These are phyloP conservation scores for Hypena proboscidalis DNA, from an alignment of 2,888 invertebrate species.

Conservation along the genomic window DNA sequence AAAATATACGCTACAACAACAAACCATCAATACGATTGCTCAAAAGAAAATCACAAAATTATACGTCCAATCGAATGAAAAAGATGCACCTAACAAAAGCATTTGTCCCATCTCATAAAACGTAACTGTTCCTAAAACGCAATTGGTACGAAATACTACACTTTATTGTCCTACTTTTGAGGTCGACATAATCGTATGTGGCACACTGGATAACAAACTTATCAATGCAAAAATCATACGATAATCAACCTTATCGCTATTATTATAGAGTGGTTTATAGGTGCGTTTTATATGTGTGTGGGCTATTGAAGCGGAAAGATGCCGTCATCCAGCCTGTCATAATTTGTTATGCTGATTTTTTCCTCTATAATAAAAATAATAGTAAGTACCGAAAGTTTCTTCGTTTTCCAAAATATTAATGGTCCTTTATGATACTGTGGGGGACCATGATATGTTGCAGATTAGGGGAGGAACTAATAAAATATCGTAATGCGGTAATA, in stretches of 20 bases:
- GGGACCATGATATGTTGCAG: conserved; percentile 1
- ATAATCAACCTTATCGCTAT: background rate
- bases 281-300: conserved; percentile 1
- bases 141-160: conserved; percentile 40
- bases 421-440: conserved; percentile 1
- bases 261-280: accelerated
- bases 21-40: too few species aligned
- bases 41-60: too few species aligned
- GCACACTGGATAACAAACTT: conserved; percentile 21
- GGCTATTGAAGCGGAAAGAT: conserved; percentile 10
- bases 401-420: conserved; percentile 16
- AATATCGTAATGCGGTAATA: background rate
- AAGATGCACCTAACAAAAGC: conserved; percentile 6
- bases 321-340: conserved; percentile 21
- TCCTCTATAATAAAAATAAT: conserved; percentile 29
- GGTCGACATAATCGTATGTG: conserved; percentile 33
- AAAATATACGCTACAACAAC: too few species aligned
- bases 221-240: background rate
- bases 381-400: conserved; percentile 14
- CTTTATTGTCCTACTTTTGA: conserved; percentile 36
- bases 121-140: conserved; percentile 11
- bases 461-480: conserved; percentile 4
- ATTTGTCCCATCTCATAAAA: conserved; percentile 10
- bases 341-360: conserved; percentile 27
- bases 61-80: background rate